Base-by-base conservation (phyloP, 2,113 vertebrate species). In the Myrmecophaga tridactyla region DNA sequence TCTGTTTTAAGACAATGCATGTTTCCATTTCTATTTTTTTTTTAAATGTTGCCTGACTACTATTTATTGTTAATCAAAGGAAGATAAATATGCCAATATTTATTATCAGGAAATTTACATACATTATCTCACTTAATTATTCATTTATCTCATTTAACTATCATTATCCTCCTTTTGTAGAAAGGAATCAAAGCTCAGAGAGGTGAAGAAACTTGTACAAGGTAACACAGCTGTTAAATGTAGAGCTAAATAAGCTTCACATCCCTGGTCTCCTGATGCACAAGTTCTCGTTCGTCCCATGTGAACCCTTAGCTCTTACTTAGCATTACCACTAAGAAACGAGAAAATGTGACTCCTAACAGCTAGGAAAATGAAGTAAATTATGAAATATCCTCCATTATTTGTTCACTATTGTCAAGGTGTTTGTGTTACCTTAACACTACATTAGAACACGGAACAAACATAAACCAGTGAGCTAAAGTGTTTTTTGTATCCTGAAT, bases 21-120 rank as follows among this genome's bases (percentile, higher is more conserved):
- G 9, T 78, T 94, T 81, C 36, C 10, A 69, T 82, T 78, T 96
- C n/a, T n/a, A n/a, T n/a, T n/a, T 96, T 63, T 62, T 89, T 58
- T 69, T 93, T 80, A 93, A 63, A 7, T 53, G 1, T 41, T 82
- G 41, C 69, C 18, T 78, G 93, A 36, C 72, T 76, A 43, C 76
- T 36, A 86, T 17, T 36, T 23, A 62, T 75, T 90, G 80, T 70
- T 83, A 78, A 73, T 78, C 65, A 77, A n/a, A 84, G 39, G 67
- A 90, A 93, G n/a, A 39, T n/a, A 34, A 76, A 60, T 34, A 43
- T 18, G 41, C 9, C 75, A 15, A 17, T n/a, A 62, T 89, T 85
- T 83, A 89, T 4, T 62, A 27, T 3, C 36, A 51, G 78, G 7
- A n/a, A 89, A 51, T 36, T 63, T 85, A 48, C 34, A 84, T 60